Base-by-base conservation (phyloP, 2,888 invertebrate genomes). In the Bembecia ichneumoniformis region DNA sequence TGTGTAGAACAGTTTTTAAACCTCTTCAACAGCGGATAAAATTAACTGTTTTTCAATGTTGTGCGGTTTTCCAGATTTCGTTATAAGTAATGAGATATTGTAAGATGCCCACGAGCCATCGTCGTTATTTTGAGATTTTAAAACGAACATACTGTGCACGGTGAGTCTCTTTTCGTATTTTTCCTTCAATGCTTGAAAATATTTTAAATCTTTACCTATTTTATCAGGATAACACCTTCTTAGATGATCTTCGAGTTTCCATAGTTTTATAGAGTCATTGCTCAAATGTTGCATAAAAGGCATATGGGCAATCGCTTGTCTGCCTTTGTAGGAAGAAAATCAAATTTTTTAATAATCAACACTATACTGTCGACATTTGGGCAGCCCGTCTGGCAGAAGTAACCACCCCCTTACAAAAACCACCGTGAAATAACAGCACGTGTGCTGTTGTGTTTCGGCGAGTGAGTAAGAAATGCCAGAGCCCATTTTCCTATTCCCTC, bases 11-110 rank as follows among this genome's bases (percentile, higher is more conserved):
- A 60, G 53, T 60, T 57, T 54, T 58, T 64, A 54, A 55, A 63
- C 60, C 55, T 65, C 60, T 62, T 60, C 56, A 60, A 67, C 55
- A 46, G 66, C 65, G 20, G 64, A 60, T 51, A 68, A 60, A 65
- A 66, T 70, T 57, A 64, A 56, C 62, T 77, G 13, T 50, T 67
- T 59, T 49, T 62, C 66, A 40, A 40, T 40, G 1, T n/a, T 11
- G 40, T 40, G n/a, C 4, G 40, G 40, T 40, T 40, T 40, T 40
- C 40, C 40, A 13, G 40, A n/a, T 40, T 40, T 40, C 7, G 40
- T 3, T n/a, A 40, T 40, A 13, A 40, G 14, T 3, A 9, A 40
- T 40, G 40, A 40, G 7, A 40, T 14, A 14, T 40, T 40, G 7
- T 40, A 40, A 13, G 13, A 40, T n/a, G 40, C 40, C 3, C n/a